Base-by-base conservation (phyloP, 1,140 invertebrate genomes). In the Meteorus sp. region DNA sequence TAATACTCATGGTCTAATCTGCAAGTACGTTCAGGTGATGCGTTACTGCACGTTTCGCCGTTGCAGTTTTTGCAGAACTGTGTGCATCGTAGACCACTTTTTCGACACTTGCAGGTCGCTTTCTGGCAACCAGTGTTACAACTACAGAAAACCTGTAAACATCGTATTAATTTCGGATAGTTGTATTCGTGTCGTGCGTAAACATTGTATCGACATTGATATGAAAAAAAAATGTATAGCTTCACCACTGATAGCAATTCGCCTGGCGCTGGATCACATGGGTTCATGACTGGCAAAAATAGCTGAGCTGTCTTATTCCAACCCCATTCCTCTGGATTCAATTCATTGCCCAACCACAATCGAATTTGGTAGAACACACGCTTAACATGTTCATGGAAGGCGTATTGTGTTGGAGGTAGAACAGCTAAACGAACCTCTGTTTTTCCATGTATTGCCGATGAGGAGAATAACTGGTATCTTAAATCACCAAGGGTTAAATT, bases 331-430 rank as follows among this genome's bases (percentile, higher is more conserved):
- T 63, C 50, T 41, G 57, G 45, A 13, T 55, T 47, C 39, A 65
- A 50, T 56, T 29, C 25, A 45, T 45, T 11, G 39, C 62, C 56
- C 9, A 67, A 25, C 65, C 65, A 68, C 59, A 48, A 52, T 53
- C 65, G 64, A 17, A 69, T 39, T 65, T 71, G 64, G 22, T 63
- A 59, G 51, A 62, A 69, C n/a, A 71, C 67, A 63, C 67, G 65
- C 60, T 60, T 13, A 7, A 68, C 57, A 45, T 72, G 63, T 64
- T 66, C 62, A 61, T 62, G 55, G 8, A 65, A 50, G 23, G 60
- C 61, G 57, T 52, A 55, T 45, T 60, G 15, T 22, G 64, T 69
- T 45, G 65, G 67, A 58, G 67, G 61, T 50, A 69, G 41, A 25
- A 63, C 58, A 25, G 65, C 6, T 8, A 57, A 22, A 22, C 19